phyloP scores from a whole-genome alignment of 64 coral and sea anemone species.

The Orbicella faveolata region DNA sequence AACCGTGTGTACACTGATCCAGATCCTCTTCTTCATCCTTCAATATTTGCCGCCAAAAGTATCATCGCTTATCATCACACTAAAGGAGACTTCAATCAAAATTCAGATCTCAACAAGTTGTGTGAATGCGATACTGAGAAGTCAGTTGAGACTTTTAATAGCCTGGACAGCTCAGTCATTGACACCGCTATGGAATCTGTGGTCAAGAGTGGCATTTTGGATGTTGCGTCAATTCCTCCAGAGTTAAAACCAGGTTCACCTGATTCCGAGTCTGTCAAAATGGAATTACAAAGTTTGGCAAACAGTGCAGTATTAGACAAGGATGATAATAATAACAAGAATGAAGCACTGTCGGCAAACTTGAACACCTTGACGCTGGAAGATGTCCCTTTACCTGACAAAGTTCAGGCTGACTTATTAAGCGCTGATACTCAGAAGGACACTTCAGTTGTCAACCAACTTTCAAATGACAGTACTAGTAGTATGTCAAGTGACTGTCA shows the following conservation, averaged over 20 bases:
- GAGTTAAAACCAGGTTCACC: constrained; percentile 8
- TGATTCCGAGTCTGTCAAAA: constrained; percentile 6
- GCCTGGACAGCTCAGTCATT: not conserved
- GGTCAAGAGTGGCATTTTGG: not conserved
- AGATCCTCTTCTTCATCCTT: constrained; percentile 71
- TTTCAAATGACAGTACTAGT: constrained; percentile 17
- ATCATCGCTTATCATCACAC: constrained; percentile 76
- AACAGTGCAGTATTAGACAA: not conserved
- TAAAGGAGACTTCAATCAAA: constrained; percentile 12
- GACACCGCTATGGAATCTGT: not conserved
- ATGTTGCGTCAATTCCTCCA: not conserved
- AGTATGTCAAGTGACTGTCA: constrained; percentile 29
- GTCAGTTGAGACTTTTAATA: not conserved
- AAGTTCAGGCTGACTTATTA: not conserved
- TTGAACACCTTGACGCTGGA: not conserved
- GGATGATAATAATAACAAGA: constrained; percentile 24
- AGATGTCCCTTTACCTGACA: not conserved
- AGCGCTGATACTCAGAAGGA: not conserved
- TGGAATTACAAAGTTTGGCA: constrained; percentile 13
- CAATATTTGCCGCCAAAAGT: constrained; percentile 83
- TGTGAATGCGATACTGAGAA: constrained; percentile 40
- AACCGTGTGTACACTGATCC: constrained; percentile 94
- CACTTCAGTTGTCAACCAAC: not conserved
- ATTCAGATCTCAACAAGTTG: not conserved
- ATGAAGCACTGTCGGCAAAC: not conserved